Base-by-base conservation (phyloP, 1,140 invertebrate species). In the Platorchestia sp. region DNA sequence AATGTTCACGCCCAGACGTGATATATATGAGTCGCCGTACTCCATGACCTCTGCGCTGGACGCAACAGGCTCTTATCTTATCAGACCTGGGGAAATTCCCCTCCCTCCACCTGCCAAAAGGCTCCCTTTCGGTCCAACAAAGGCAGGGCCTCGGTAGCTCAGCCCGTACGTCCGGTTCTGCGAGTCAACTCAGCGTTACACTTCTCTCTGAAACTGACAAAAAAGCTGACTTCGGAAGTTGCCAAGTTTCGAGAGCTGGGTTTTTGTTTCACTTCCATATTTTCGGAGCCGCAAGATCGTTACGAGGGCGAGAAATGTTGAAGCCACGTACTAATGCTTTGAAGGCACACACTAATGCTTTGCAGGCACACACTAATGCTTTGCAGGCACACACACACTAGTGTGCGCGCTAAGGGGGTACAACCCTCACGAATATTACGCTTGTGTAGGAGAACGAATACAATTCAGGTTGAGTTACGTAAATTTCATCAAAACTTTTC, bases 61-160 rank as follows among this genome's bases (percentile, higher is more conserved):
- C 59, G 59, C 59, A 75, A 75, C 59, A 75, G 59, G 59, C 59
- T 75, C 59, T 75, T 75, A 75, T 75, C 59, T 75, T 75, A 75
- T 75, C 59, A 22, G 7, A 14, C 10, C 14, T 14, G 59, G 36
- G 59, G 59, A 75, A 75, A 36, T 75, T 36, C 27, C 59, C 36
- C 59, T 75, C 27, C 27, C 27, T 36, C 59, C 47, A 51, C 47
- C 47, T 6, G 19, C 47, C n/a, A n/a, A 10, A 27, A 27, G 1
- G 36, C 59, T 75, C 59, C 59, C 27, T 27, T 19, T 10, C 59
- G 1, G 14, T 75, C 27, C 59, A 75, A 75, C 59, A 75, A 75
- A 75, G 59, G 59, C 59, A 22, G 59, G 27, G 36, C 10, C 27
- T 75, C 59, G 59, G 27, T 75, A 75, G 59, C 59, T 75, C 59